Conservation (phyloP, 1,140 invertebrate genomes). For the Camponotus floridanus region DNA sequence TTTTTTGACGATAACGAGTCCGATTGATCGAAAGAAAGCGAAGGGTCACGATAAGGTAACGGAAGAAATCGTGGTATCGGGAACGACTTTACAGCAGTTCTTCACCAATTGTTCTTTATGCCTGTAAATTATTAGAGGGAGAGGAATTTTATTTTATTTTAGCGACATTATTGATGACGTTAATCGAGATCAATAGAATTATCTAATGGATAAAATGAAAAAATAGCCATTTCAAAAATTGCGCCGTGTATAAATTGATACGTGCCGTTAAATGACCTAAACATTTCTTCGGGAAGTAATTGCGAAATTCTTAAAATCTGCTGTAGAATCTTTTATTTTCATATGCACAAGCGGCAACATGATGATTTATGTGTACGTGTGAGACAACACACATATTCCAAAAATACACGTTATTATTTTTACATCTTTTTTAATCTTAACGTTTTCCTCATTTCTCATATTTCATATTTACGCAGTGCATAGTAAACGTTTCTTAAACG, state of each 20-base stretch:
- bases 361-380: background rate
- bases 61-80: background rate
- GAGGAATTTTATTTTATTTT: background rate
- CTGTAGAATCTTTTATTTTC: background rate
- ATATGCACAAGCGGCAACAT: background rate
- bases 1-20: conserved; percentile 55
- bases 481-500: background rate
- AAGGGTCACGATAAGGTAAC: conserved; percentile 36
- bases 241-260: conserved; percentile 40
- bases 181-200: background rate
- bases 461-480: background rate
- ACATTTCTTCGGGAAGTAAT: conserved; percentile 36
- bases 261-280: conserved; percentile 31
- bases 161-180: conserved; percentile 38
- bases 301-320: conserved; percentile 3
- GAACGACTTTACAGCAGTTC: background rate
- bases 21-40: conserved; percentile 20
- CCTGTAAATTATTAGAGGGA: conserved; percentile 44
- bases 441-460: background rate
- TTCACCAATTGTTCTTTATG: conserved; percentile 16
- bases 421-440: background rate
- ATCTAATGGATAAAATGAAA: conserved; percentile 16
- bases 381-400: background rate
- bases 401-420: background rate
- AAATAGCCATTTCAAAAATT: conserved; percentile 42